These are phyloP conservation scores for Amazona guildingii DNA, from an alignment of 2,113 vertebrate genomes.

Conservation along the genomic window DNA sequence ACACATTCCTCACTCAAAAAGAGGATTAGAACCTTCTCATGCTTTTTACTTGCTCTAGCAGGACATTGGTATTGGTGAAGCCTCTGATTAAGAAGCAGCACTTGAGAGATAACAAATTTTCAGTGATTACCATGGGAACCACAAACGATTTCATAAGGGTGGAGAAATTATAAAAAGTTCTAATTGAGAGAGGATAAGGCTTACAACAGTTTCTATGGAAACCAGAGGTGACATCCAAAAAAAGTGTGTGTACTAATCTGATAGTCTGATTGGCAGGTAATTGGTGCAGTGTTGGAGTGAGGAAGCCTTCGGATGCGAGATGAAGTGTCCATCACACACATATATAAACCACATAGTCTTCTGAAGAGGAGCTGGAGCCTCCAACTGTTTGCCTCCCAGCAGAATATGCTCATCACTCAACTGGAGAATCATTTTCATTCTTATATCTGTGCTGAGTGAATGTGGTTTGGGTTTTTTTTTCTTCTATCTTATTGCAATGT, in stretches of 20 bases:
- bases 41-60: neutral
- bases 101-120: constrained; percentile 43
- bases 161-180: constrained; percentile 67
- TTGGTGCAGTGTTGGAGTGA: constrained; percentile 22
- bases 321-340: neutral
- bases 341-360: neutral
- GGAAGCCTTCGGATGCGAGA: constrained; percentile 4
- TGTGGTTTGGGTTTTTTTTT: neutral
- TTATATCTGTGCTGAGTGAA: neutral
- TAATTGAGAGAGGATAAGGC: constrained; percentile 59
- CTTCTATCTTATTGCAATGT: neutral
- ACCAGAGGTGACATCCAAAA: constrained; percentile 69
- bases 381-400: neutral
- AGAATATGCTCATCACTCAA: neutral
- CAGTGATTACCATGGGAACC: constrained; percentile 69
- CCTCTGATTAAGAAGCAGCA: constrained; percentile 36
- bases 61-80: constrained; percentile 24
- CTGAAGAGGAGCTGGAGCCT: neutral
- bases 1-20: neutral
- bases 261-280: constrained; percentile 61
- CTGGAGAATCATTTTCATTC: neutral
- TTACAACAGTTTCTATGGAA: constrained; percentile 67
- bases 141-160: constrained; percentile 62
- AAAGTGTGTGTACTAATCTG: constrained; percentile 47
- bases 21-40: neutral